phyloP scores from a whole-genome alignment of 2,888 invertebrate species.

The Cosmia trapezina region DNA sequence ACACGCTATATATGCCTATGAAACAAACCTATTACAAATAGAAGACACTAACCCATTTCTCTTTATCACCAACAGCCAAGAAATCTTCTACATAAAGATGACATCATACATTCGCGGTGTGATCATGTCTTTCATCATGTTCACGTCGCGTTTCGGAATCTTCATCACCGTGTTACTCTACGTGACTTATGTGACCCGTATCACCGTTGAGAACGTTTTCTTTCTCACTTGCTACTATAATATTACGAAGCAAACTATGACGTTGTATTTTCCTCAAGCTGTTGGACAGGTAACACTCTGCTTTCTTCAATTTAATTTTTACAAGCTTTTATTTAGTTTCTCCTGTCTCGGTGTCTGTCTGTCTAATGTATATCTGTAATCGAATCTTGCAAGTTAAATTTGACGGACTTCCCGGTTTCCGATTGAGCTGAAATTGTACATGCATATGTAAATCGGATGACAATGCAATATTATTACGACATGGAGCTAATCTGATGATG shows the following conservation, averaged over 20 bases:
- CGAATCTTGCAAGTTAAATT: too few species aligned
- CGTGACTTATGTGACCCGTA: conserved; percentile 90
- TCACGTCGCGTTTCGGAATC: conserved; percentile 92
- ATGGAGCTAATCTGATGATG: too few species aligned
- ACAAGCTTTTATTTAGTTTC: too few species aligned
- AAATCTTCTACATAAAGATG: conserved; percentile 83
- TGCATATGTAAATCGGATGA: too few species aligned
- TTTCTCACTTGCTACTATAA: conserved; percentile 94
- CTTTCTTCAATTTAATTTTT: not conserved
- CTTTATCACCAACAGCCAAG: conserved; percentile 75
- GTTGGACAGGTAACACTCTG: conserved; percentile 81
- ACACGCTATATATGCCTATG: not conserved
- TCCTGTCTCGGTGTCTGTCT: too few species aligned
- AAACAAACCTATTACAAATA: conserved; percentile 2
- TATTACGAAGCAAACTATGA: conserved; percentile 93
- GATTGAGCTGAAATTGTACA: too few species aligned
- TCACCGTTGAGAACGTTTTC: conserved; percentile 94
- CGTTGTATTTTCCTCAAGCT: conserved; percentile 92
- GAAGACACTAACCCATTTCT: conserved; percentile 16
- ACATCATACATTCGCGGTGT: conserved; percentile 90
- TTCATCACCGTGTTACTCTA: conserved; percentile 92
- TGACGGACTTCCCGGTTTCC: too few species aligned
- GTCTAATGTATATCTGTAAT: too few species aligned
- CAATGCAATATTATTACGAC: too few species aligned
- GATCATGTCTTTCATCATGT: conserved; percentile 92